phyloP scores from a whole-genome alignment of 2,113 vertebrate genomes.

The Ardeotis arabs region DNA sequence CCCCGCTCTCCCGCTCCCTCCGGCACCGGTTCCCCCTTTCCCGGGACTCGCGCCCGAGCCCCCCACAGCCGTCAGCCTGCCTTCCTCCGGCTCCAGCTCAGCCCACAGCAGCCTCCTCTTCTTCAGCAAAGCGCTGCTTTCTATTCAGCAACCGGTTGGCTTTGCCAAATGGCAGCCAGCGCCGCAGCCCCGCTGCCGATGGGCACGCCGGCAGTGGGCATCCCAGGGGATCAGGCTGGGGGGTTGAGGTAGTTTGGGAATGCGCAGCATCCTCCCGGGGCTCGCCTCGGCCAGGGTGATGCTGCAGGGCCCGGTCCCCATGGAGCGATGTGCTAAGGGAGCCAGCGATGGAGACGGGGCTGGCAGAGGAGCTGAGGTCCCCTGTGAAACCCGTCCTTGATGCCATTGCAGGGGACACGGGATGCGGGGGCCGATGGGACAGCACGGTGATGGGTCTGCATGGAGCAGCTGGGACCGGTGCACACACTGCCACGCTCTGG shows the following conservation, averaged over 20 bases:
- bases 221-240: neutral
- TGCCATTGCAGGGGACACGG: neutral
- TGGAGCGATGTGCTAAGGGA: neutral
- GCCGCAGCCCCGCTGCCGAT: accelerated
- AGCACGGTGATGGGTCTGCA: accelerated
- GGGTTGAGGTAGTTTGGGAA: neutral
- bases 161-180: neutral
- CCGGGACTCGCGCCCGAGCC: neutral
- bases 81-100: neutral
- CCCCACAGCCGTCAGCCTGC: neutral
- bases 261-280: neutral
- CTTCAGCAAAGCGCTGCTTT: neutral
- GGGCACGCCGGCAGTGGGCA: neutral
- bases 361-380: neutral
- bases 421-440: accelerated
- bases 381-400: neutral
- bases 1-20: neutral
- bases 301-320: accelerated
- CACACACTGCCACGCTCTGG: neutral
- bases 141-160: neutral
- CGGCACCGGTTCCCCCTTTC: neutral
- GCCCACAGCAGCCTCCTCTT: conserved; percentile 4
- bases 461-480: neutral
- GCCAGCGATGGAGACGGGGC: neutral
- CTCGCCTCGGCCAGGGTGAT: neutral